Percentiles rank a stretch among this genome's conserved stretches.
Conservation (phyloP, 2,797 vertebrate species). For the Tachyglossus aculeatus region DNA sequence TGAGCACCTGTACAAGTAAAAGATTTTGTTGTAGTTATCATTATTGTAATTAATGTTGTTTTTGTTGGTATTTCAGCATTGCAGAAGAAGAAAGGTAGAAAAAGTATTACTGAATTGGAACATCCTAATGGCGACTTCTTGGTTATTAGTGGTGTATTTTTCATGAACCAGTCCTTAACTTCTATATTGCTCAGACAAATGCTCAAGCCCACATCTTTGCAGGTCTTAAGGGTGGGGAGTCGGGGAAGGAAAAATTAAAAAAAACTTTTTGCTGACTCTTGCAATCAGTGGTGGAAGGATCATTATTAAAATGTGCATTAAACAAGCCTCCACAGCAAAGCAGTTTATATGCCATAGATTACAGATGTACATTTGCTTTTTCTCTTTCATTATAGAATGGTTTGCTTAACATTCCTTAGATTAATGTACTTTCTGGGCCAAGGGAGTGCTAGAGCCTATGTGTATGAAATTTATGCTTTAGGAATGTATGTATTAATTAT, state of each 20-base stretch:
- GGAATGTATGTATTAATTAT: slow-evolving; percentile 39
- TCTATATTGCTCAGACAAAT: slow-evolving; percentile 30
- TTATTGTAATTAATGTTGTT: too few species aligned
- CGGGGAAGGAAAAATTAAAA: too few species aligned
- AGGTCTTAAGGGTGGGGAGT: too few species aligned
- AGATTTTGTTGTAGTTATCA: too few species aligned
- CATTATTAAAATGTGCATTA: slow-evolving; percentile 47
- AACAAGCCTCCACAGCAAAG: slow-evolving; percentile 34
- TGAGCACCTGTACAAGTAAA: too few species aligned
- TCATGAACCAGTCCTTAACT: slow-evolving; percentile 48
- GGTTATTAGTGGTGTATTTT: slow-evolving; percentile 53
- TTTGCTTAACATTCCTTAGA: slow-evolving; percentile 43
- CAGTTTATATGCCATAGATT: slow-evolving; percentile 53
- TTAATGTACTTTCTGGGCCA: slow-evolving; percentile 33
- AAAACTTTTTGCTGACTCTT: slow-evolving; percentile 66
- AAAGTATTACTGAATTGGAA: not conserved
- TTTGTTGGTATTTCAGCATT: not conserved
- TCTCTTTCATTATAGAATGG: slow-evolving; percentile 37
- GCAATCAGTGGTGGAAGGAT: slow-evolving; percentile 38
- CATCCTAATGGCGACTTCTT: too few species aligned
- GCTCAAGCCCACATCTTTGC: slow-evolving; percentile 48
- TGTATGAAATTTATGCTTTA: slow-evolving; percentile 44
- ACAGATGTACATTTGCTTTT: slow-evolving; percentile 43
- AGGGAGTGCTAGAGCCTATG: slow-evolving; percentile 33
- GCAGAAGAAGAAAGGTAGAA: not conserved